Base-by-base conservation (phyloP, 1,140 invertebrate species). In the Trichoplusia ni region DNA sequence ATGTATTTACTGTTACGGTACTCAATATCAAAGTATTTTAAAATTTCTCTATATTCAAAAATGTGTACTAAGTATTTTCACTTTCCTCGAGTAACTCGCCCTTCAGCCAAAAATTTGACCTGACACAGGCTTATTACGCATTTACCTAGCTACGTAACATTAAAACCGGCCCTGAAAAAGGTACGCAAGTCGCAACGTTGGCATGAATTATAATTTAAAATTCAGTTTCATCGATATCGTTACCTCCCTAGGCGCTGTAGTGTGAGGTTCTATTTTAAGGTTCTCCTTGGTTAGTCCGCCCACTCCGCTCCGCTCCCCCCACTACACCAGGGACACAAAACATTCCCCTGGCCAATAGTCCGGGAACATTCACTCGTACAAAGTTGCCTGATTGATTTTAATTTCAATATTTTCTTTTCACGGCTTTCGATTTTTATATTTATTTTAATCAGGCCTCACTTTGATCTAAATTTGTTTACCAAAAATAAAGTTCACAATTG, bases 231-330 rank as follows among this genome's bases (percentile, higher is more conserved):
- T 69, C 67, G 67, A 67, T 61, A 69, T 44, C 33, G n/a, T n/a
- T 19, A 1, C 61, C 29, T 40, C 49, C 38, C 70, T 73, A 13
- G 18, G 11, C 5, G 0, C 0, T 0, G 23, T 67, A 65, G 69
- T 63, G 27, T 77, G 72, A 70, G 75, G 72, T 77, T 77, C 69
- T 77, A 76, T 76, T 76, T 67, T 23, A 5, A 65, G 67, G 42
- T 9, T 27, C 47, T 25, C 47, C 42, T 47, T 67, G 27, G 51
- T 62, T 35, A 62, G 49, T 40, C 18, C 21, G 8, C 8, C 25
- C 23, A 19, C 11, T 4, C 9, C 44, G 13, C 25, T 16, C 25
- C 0, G 13, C 9, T 33, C 29, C 13, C 18, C 3, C 14, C 44
- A 25, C 31, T 27, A 31, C 23, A 29, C 5, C 7, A n/a, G n/a